Conservation (phyloP, 2,113 vertebrate species). For the Emydura subglobosa region DNA sequence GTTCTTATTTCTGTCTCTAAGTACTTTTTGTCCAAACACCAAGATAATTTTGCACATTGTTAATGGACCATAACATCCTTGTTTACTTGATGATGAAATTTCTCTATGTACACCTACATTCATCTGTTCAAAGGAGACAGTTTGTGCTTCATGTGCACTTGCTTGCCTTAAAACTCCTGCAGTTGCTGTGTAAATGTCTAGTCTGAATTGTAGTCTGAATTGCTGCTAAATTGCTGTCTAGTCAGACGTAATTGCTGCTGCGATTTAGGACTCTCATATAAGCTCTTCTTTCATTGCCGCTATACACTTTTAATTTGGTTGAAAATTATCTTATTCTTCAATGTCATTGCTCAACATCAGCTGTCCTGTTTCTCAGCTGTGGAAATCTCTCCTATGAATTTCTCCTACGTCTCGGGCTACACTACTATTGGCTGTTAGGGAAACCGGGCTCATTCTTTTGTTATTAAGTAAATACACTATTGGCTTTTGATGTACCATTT, state of each 20-base stretch:
- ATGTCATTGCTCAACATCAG: constrained; percentile 11
- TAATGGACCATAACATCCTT: not conserved
- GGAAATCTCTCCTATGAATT: not conserved
- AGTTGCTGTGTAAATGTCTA: not conserved
- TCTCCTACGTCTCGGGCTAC: not conserved
- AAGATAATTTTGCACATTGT: not conserved
- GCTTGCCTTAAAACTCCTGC: not conserved
- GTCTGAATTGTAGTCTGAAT: not conserved
- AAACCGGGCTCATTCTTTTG: not conserved
- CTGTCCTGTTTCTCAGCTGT: not conserved
- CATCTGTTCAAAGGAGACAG: not conserved
- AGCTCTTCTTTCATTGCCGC: not conserved
- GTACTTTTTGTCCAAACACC: not conserved
- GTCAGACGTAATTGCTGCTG: not conserved
- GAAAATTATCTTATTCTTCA: constrained; percentile 3
- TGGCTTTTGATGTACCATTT: not conserved
- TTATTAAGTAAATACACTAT: not conserved
- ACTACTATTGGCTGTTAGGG: not conserved
- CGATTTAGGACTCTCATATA: not conserved
- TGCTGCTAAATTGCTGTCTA: not conserved
- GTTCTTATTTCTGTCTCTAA: not conserved
- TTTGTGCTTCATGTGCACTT: not conserved
- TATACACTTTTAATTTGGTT: not conserved
- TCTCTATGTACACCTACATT: not conserved
- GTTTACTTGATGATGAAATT: not conserved